Percentiles rank a stretch among this genome's conserved stretches.
Conservation (phyloP, 2,888 invertebrate species). For the Sinhomidia bicolor region DNA sequence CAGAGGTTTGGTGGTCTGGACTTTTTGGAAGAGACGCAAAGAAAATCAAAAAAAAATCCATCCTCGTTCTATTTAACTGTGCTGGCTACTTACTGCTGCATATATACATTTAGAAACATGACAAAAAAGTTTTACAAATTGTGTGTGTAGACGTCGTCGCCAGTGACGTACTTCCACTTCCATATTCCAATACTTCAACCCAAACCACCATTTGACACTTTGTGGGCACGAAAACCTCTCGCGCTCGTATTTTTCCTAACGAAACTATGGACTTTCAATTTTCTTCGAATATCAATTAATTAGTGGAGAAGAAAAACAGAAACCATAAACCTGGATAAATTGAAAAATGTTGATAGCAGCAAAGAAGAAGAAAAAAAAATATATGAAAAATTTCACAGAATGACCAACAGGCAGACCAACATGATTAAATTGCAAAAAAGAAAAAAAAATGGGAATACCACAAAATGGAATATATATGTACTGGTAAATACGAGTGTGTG, state of each 20-base stretch:
- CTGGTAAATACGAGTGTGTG: too few species aligned
- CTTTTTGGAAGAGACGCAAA: neutral
- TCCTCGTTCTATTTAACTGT: neutral
- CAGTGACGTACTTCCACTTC: neutral
- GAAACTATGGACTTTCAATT: conserved; percentile 10
- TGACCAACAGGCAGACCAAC: neutral
- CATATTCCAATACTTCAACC: neutral
- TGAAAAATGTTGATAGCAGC: neutral
- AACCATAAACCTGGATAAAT: neutral
- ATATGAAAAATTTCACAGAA: neutral
- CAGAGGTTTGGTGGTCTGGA: neutral
- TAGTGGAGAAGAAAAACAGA: neutral
- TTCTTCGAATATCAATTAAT: conserved; percentile 1
- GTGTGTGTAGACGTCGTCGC: too few species aligned
- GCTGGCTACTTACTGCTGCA: too few species aligned
- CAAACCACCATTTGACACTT: neutral
- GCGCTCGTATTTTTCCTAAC: too few species aligned
- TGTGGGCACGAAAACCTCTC: neutral
- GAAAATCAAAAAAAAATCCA: neutral
- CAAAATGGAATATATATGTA: neutral
- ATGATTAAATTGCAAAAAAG: neutral
- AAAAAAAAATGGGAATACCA: neutral
- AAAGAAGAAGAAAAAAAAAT: neutral
- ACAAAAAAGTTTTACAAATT: too few species aligned
- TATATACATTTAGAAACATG: too few species aligned